Evolutionary conservation across 2,888 invertebrate species (phyloP).

Genomic region (Apamea epomidion): DNA sequence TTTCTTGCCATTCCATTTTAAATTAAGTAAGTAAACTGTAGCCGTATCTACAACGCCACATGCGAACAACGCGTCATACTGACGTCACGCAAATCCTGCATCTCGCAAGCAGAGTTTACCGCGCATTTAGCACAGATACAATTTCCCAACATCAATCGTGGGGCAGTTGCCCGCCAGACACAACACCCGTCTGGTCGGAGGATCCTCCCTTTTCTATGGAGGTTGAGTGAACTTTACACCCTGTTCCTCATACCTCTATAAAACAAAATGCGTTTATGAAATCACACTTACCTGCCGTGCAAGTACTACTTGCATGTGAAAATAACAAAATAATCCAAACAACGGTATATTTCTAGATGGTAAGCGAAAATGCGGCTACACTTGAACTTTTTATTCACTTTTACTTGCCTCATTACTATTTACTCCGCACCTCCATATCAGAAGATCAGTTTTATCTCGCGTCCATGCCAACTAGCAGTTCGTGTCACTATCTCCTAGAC

Average conservation of each 20-base stretch:
- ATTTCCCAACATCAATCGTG: too few species aligned
- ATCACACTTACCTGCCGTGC: not conserved
- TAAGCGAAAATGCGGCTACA: not conserved
- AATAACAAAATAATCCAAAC: not conserved
- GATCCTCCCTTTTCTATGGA: too few species aligned
- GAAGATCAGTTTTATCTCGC: slow-evolving; percentile 48
- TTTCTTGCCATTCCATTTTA: not conserved
- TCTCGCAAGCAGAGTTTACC: too few species aligned
- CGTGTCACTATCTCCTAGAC: slow-evolving; percentile 48
- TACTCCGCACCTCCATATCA: slow-evolving; percentile 8
- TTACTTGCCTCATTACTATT: slow-evolving; percentile 44
- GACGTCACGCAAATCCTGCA: too few species aligned
- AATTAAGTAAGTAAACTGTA: not conserved
- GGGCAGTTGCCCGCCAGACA: too few species aligned
- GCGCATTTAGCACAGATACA: too few species aligned
- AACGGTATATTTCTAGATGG: not conserved
- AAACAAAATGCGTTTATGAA: not conserved
- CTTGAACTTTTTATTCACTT: slow-evolving; percentile 44
- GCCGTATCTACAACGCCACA: too few species aligned
- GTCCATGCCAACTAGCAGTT: slow-evolving; percentile 47
- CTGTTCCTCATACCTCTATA: too few species aligned
- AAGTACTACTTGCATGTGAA: not conserved
- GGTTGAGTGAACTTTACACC: too few species aligned
- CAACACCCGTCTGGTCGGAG: too few species aligned
- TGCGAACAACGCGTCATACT: too few species aligned